phyloP scores from a whole-genome alignment of 2,888 invertebrate genomes.

The Ichneumoninae sp. region DNA sequence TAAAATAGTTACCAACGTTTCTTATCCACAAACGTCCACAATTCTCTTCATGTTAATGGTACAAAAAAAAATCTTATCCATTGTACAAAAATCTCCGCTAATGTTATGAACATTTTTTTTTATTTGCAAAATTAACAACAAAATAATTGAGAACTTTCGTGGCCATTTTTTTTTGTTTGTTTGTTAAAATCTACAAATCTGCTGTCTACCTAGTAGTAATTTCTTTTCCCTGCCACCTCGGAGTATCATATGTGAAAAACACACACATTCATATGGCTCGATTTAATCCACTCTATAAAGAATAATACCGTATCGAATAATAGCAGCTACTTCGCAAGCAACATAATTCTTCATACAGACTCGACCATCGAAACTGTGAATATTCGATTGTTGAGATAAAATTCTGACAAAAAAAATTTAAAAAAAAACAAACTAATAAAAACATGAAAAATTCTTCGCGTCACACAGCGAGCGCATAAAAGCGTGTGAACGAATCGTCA shows the following conservation, averaged over 20 bases:
- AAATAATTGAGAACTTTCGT: no score
- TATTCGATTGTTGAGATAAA: not conserved
- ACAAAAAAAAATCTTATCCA: no score
- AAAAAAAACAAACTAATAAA: not conserved
- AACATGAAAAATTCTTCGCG: slow-evolving; percentile 6
- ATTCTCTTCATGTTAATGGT: no score
- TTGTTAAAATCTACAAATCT: no score
- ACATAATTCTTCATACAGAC: slow-evolving; percentile 10
- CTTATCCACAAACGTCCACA: no score
- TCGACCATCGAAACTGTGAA: not conserved
- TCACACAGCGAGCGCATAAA: slow-evolving; percentile 17
- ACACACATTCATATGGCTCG: slow-evolving; percentile 29
- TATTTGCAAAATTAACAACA: no score
- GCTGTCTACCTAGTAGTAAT: no score
- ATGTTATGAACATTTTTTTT: no score
- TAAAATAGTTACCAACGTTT: no score
- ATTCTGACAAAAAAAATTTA: slow-evolving; percentile 9
- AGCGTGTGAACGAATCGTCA: slow-evolving; percentile 18
- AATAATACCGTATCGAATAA: not conserved
- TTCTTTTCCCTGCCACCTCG: not conserved
- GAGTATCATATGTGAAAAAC: slow-evolving; percentile 46
- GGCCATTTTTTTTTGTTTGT: no score
- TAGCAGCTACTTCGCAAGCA: not conserved
- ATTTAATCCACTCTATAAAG: slow-evolving; percentile 36
- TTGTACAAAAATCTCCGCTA: no score